Base-by-base conservation (phyloP, 2,113 vertebrate genomes). In the Pedetes capensis region DNA sequence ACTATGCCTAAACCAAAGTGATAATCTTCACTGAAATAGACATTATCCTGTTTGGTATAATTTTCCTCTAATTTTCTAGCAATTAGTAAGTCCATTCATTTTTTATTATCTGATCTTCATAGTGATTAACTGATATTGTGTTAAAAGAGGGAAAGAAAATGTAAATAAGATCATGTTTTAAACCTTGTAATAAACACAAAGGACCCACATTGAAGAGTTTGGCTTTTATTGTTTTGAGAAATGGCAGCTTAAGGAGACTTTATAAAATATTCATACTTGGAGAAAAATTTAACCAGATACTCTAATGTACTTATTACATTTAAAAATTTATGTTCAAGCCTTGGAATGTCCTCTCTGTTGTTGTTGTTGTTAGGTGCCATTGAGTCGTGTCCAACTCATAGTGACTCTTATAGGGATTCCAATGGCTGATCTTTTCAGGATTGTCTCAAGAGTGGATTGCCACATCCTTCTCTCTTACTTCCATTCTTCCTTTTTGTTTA, bases 81-180 rank as follows among this genome's bases (percentile, higher is more conserved):
- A 68, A 5, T 96, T 97, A 81, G 18, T 68, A 57, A 95, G 37
- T 1, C 14, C 37, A 95, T 87, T 84, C 23, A 59, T 17, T 59
- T 71, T 93, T 59, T 79, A 69, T 83, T 88, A 83, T 69, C 47
- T 57, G 16, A 80, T 5, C 3, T 49, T 17, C 17, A 53, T 34
- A 96, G 64, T 76, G 32, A n/a, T 80, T 94, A 23, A 75, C 25
- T 93, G 66, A 92, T 17, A 88, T 85, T 94, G 75, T 44, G 9
- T 51, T 80, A 27, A 75, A 93, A 93, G 82, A 89, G 5, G 25
- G 37, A 81, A 78, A 74, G 13, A 86, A 86, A 59, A 95, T 71
- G 4, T 82, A 87, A 89, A 71, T 89, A 64, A 80, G 59, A 53
- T 18, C 7, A 76, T 81, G 20, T 2, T 20, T 34, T 47, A 87